A percentile compares a stretch with the other conserved stretches of the same genome.
These are phyloP conservation scores for Archilochus colubris DNA, from an alignment of 2,113 vertebrate genomes.

Conservation along the genomic window DNA sequence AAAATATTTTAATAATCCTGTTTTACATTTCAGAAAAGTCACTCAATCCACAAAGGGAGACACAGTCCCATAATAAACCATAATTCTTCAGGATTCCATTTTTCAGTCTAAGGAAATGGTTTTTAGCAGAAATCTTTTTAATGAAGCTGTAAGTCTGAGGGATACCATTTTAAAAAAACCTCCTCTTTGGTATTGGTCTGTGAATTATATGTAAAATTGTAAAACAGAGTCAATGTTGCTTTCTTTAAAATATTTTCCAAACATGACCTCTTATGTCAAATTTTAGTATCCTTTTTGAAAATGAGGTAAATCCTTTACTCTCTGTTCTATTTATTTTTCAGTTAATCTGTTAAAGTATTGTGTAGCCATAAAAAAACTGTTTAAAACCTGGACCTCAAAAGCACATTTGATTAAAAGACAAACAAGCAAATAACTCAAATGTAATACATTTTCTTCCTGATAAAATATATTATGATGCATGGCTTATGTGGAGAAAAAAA, in stretches of 20 bases:
- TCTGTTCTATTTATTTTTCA: neutral
- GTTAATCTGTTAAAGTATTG: neutral
- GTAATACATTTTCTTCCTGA: neutral
- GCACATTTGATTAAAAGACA: neutral
- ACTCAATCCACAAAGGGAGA: neutral
- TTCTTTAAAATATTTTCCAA: neutral
- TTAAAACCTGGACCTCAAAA: neutral
- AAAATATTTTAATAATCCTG: neutral
- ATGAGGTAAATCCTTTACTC: neutral
- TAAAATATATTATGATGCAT: neutral
- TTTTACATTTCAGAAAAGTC: neutral
- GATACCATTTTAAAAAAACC: rapidly evolving
- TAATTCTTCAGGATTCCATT: neutral
- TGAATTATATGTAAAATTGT: neutral
- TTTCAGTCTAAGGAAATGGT: neutral
- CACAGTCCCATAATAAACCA: rapidly evolving
- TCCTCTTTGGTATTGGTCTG: neutral
- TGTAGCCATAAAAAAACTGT: neutral
- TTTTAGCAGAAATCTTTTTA: neutral
- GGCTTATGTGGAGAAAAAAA: neutral
- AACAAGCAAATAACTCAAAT: neutral
- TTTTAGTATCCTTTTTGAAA: neutral
- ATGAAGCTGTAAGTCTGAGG: neutral
- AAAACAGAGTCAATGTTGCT: neutral
- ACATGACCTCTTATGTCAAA: neutral